A percentile compares a stretch with the other conserved stretches of the same genome.
Conservation (phyloP, 2,113 vertebrate species). For the Oryzias javanicus region DNA sequence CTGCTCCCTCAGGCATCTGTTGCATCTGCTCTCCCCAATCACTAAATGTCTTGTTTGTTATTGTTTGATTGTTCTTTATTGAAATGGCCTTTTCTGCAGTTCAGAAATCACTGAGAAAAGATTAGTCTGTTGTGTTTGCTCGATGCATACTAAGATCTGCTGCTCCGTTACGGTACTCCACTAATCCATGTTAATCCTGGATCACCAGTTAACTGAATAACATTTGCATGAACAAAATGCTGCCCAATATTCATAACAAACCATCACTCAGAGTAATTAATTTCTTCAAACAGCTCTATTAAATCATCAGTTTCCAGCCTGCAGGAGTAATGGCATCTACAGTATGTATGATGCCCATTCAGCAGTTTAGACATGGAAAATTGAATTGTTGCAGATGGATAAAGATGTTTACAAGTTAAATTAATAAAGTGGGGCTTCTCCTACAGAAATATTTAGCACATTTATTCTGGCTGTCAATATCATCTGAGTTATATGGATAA, state of each 20-base stretch:
- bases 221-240: slow-evolving; percentile 4
- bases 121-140: slow-evolving; percentile 8
- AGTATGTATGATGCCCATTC: not conserved
- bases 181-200: not conserved
- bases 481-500: too few species aligned
- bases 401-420: too few species aligned
- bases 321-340: not conserved
- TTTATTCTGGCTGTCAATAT: too few species aligned
- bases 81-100: not conserved
- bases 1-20: not conserved
- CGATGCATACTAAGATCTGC: not conserved
- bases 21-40: not conserved
- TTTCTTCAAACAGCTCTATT: slow-evolving; percentile 2
- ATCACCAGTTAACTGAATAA: slow-evolving; percentile 4
- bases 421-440: too few species aligned
- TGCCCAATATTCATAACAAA: slow-evolving; percentile 4
- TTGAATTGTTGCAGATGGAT: not conserved
- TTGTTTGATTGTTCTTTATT: not conserved
- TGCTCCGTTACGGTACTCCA: not conserved
- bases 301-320: not conserved
- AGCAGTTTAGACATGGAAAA: not conserved
- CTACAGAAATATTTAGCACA: too few species aligned
- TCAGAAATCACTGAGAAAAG: not conserved
- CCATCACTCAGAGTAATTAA: not conserved
- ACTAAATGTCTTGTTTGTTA: not conserved